These are phyloP conservation scores for Embidobia sp. DNA, from an alignment of 2,888 invertebrate species.

Conservation along the genomic window DNA sequence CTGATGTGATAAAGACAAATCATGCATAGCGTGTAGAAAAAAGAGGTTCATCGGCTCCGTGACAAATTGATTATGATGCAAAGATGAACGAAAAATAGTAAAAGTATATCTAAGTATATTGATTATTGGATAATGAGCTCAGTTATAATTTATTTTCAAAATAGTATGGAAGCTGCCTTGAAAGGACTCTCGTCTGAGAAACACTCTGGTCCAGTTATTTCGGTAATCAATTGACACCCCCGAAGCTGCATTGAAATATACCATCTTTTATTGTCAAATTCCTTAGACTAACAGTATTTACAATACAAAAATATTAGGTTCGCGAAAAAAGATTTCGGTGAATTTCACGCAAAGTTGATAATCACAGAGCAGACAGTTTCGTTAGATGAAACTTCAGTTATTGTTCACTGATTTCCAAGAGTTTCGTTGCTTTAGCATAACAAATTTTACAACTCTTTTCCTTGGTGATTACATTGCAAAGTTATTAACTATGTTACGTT, in stretches of 20 bases:
- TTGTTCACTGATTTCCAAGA: too few species aligned
- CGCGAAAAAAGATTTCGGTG: too few species aligned
- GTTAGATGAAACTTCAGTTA: too few species aligned
- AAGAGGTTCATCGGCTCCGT: conserved; percentile 8
- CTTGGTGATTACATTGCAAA: neutral
- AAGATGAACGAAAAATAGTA: conserved; percentile 45
- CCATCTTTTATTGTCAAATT: conserved; percentile 3
- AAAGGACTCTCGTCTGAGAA: neutral
- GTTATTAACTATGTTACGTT: neutral
- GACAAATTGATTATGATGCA: conserved; percentile 36
- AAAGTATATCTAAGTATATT: conserved; percentile 23
- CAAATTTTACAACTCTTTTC: too few species aligned
- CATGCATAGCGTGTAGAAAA: neutral
- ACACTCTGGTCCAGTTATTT: conserved; percentile 7
- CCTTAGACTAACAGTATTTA: conserved; percentile 9
- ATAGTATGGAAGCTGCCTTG: too few species aligned
- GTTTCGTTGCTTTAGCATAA: too few species aligned
- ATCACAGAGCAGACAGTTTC: too few species aligned
- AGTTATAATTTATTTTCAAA: conserved; percentile 45
- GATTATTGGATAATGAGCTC: conserved; percentile 47
- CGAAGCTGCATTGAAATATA: neutral
- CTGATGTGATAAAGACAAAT: neutral
- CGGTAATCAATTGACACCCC: neutral
- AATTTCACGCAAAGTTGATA: too few species aligned
- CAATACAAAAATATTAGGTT: too few species aligned